These are phyloP conservation scores for Corvus cornix DNA, from an alignment of 2,113 vertebrate species.

Conservation along the genomic window DNA sequence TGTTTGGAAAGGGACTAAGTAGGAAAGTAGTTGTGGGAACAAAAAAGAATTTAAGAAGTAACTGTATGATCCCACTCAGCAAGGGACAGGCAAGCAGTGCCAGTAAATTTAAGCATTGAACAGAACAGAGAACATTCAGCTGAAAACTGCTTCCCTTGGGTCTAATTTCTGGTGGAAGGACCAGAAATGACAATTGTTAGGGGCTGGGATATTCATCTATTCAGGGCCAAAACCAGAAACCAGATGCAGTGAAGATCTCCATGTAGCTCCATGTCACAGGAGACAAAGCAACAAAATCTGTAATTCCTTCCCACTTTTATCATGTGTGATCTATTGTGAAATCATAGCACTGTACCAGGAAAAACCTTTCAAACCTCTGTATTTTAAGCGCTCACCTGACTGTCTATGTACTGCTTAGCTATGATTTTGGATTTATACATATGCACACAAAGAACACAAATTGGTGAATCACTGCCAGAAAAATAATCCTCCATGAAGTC, in stretches of 20 bases:
- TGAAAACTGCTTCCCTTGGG: neutral
- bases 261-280: neutral
- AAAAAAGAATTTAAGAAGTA: neutral
- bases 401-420: neutral
- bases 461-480: neutral
- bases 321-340: slow-evolving; percentile 4
- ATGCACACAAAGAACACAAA: neutral
- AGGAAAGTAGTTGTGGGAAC: neutral
- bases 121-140: neutral
- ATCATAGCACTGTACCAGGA: neutral
- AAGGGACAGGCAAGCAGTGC: neutral
- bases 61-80: neutral
- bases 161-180: neutral
- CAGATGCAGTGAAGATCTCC: neutral
- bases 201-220: neutral
- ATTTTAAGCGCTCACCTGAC: neutral
- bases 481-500: neutral
- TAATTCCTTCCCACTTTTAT: neutral
- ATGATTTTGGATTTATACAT: neutral
- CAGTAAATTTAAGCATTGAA: neutral
- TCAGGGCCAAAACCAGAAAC: slow-evolving; percentile 24
- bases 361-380: neutral
- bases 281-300: neutral
- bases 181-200: neutral
- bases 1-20: neutral